Base-by-base conservation (phyloP, 2,113 vertebrate genomes). In the Tupaia tana region DNA sequence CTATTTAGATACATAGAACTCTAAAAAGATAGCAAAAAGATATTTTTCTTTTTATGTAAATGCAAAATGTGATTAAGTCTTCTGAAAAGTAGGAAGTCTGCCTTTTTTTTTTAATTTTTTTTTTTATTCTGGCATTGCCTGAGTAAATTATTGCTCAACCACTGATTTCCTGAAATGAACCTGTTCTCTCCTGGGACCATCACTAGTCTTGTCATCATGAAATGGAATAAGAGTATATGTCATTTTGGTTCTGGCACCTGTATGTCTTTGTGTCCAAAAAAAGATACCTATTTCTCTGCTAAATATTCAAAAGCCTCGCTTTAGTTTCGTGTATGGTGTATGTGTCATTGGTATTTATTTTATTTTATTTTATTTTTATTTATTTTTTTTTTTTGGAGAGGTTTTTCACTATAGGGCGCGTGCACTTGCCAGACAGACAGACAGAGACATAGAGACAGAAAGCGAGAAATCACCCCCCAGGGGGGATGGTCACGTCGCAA, bases 31-130 rank as follows among this genome's bases (percentile, higher is more conserved):
- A 77, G 31, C 71, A 61, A 87, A 67, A 7, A 43, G 15, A 34
- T 66, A 27, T 27, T 94, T 86, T 88, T 91, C 54, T 91, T 27
- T 89, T 77, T 77, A 34, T 77, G n/a, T 70, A 92, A 91, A 93
- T 56, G 29, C 20, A 12, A 91, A 86, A 75, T 14, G 63, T 43
- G 63, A 63, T 63, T 91, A 80, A 34, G 9, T 56, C 59, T 95
- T 69, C 61, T 95, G 5, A 7, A 92, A 78, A 78, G 25, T 64
- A 27, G 22, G 54, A 20, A 84, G 29, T 86, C 31, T 81, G 66
- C 19, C 29, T 94, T 67, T 79, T 59, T 73, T 83, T 4, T 43
- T 43, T 43, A 43, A n/a, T n/a, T n/a, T n/a, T n/a, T n/a, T n/a
- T 79, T 59, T 69, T 83, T 4, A 3, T n/a, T 95, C 56, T 54